Percentiles rank a stretch among this genome's conserved stretches.
These are phyloP conservation scores for Hirtodrosophila duncani DNA, from an alignment of 2,888 invertebrate species.

Conservation along the genomic window DNA sequence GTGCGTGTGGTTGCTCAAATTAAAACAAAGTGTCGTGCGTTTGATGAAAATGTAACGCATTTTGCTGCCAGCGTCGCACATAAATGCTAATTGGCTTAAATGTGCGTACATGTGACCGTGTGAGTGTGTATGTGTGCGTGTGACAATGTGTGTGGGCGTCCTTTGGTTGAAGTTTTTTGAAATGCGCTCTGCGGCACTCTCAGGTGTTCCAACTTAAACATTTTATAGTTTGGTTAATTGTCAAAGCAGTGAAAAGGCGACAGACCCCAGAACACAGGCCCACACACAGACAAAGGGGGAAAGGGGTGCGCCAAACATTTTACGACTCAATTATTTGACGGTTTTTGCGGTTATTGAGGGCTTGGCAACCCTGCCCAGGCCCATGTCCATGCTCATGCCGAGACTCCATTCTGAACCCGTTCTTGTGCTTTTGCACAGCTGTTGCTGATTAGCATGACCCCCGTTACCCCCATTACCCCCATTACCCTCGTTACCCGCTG, in stretches of 20 bases:
- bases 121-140: conserved; percentile 12
- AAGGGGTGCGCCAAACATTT: conserved; percentile 49
- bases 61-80: conserved; percentile 55
- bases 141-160: conserved; percentile 26
- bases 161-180: conserved; percentile 34
- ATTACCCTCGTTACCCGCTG: too few species aligned
- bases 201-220: conserved; percentile 72
- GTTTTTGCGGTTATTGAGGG: conserved; percentile 53
- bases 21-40: conserved; percentile 73
- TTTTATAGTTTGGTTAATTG: conserved; percentile 71
- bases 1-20: conserved; percentile 66
- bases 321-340: conserved; percentile 70
- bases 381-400: too few species aligned
- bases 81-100: conserved; percentile 74
- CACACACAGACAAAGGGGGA: conserved; percentile 19
- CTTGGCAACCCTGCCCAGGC: too few species aligned
- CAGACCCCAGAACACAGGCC: too few species aligned
- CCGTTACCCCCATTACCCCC: not conserved
- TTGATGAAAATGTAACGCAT: conserved; percentile 73
- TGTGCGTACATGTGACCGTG: conserved; percentile 43
- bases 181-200: conserved; percentile 31
- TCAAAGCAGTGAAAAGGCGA: conserved; percentile 53
- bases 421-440: conserved; percentile 7
- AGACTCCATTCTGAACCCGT: too few species aligned
- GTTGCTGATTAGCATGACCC: conserved; percentile 39